Evolutionary conservation across 2,113 vertebrate genomes (phyloP).

Genomic region (Python bivittatus): DNA sequence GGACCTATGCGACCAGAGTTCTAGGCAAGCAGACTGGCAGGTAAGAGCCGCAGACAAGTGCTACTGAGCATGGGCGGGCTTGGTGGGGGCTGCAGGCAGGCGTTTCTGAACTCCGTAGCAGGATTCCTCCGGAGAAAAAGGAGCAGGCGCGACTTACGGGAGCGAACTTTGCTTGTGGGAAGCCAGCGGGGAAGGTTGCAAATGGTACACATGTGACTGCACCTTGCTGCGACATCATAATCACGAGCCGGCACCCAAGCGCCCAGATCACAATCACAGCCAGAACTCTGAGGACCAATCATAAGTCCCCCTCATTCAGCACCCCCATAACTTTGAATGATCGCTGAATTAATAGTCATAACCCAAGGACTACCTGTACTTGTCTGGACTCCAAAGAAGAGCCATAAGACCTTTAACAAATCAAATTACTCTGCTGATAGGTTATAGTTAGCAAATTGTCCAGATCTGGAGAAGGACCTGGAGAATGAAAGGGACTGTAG

Average conservation of each 20-base stretch:
- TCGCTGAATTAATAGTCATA: background rate
- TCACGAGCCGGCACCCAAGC: background rate
- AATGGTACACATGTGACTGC: background rate
- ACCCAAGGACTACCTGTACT: background rate
- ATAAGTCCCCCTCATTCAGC: no score
- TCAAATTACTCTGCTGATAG: background rate
- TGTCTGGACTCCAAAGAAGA: background rate
- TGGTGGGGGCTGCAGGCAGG: background rate
- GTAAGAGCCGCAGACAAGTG: background rate
- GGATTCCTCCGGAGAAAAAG: background rate
- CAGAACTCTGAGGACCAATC: background rate
- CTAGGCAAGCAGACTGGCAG: background rate
- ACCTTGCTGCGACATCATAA: accelerated
- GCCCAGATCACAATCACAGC: background rate
- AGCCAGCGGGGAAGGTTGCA: background rate
- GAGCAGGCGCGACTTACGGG: background rate
- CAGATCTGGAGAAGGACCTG: background rate
- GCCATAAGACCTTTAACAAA: background rate
- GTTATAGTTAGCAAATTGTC: background rate
- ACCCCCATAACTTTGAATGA: background rate
- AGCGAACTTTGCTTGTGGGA: background rate
- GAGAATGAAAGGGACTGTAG: background rate
- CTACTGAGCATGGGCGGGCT: background rate
- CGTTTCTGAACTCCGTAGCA: background rate
- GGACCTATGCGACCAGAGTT: background rate